Conservation (phyloP, 2,888 invertebrate species). For the Heliconius hortense region DNA sequence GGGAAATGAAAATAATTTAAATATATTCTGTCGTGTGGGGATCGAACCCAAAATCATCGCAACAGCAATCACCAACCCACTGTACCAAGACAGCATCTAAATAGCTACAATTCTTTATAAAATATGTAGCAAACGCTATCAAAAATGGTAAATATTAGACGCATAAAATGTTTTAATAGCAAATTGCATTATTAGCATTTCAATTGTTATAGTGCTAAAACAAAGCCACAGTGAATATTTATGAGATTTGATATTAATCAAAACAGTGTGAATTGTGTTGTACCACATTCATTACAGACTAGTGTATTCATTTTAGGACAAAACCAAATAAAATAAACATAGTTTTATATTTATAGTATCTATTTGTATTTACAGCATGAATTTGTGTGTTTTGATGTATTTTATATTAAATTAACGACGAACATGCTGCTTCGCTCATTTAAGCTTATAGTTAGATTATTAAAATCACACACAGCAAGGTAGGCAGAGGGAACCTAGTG, state of each 20-base stretch:
- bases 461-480: too few species aligned
- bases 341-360: neutral
- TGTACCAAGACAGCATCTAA: neutral
- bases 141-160: neutral
- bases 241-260: slow-evolving; percentile 31
- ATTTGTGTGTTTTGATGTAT: too few species aligned
- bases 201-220: slow-evolving; percentile 17
- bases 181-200: slow-evolving; percentile 28
- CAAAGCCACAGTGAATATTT: slow-evolving; percentile 29
- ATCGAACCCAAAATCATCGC: neutral
- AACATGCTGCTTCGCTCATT: too few species aligned
- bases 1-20: too few species aligned
- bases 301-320: neutral
- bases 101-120: neutral
- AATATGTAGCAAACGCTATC: neutral
- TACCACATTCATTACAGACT: slow-evolving; percentile 13
- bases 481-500: too few species aligned
- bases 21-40: too few species aligned
- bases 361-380: neutral
- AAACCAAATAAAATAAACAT: neutral
- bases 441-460: too few species aligned
- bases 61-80: neutral
- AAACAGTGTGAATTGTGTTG: slow-evolving; percentile 23
- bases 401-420: neutral
- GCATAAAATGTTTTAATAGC: neutral